Conservation (phyloP, 2,113 vertebrate genomes). For the Noctilio leporinus region DNA sequence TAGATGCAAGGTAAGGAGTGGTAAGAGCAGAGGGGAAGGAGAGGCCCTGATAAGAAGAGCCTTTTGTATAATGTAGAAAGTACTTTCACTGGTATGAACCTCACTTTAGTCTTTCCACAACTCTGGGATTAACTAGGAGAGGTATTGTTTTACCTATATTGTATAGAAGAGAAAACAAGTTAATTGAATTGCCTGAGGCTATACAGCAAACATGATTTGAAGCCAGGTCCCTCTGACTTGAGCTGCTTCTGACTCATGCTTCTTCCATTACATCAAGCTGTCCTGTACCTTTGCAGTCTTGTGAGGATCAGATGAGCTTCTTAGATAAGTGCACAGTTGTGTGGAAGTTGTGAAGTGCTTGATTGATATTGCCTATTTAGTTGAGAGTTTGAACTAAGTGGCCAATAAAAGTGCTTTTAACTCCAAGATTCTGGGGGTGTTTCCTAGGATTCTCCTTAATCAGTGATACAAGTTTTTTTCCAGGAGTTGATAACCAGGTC, state of each 20-base stretch:
- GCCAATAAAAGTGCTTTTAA: not conserved
- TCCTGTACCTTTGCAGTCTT: not conserved
- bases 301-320: not conserved
- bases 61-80: not conserved
- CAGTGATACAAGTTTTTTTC: not conserved
- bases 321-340: not conserved
- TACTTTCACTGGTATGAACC: not conserved
- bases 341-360: not conserved
- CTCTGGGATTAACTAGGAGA: not conserved
- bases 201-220: not conserved
- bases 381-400: not conserved
- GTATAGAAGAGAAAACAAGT: conserved; percentile 23
- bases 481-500: not conserved
- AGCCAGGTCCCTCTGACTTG: not conserved
- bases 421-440: not conserved
- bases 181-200: not conserved
- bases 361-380: not conserved
- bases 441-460: not conserved
- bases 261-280: not conserved
- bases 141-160: not conserved
- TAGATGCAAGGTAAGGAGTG: not conserved
- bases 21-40: not conserved
- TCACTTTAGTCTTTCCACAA: conserved; percentile 3
- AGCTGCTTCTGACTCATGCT: not conserved
- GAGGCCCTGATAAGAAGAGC: not conserved